These are phyloP conservation scores for Trichosurus vulpecula DNA, from an alignment of 2,797 vertebrate genomes.

Conservation along the genomic window DNA sequence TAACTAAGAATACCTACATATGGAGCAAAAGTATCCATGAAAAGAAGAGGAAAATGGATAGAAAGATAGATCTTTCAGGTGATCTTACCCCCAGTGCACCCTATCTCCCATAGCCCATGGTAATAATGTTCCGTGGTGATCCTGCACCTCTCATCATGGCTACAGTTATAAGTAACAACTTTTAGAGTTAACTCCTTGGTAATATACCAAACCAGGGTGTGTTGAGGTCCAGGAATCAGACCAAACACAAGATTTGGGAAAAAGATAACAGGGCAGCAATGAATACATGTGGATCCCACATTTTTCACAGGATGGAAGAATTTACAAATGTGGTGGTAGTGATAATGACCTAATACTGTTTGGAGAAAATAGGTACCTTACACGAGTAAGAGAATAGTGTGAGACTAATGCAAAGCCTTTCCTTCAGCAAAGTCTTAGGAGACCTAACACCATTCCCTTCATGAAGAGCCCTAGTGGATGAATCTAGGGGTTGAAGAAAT, in stretches of 20 bases:
- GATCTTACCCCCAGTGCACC: neutral
- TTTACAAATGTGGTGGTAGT: neutral
- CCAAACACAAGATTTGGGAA: neutral
- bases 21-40: neutral
- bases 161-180: neutral
- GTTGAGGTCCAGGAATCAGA: neutral
- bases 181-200: neutral
- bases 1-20: neutral
- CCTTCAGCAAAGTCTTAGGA: neutral
- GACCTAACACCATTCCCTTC: neutral
- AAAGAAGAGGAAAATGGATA: neutral
- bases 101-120: neutral
- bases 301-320: neutral
- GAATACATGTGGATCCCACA: neutral
- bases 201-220: neutral
- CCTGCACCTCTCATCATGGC: neutral
- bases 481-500: neutral
- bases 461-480: neutral
- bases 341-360: neutral
- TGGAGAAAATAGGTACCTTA: neutral
- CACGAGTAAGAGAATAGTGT: neutral
- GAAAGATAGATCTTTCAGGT: neutral
- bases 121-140: neutral
- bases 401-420: neutral
- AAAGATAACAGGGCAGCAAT: neutral